phyloP scores from a whole-genome alignment of 2,888 invertebrate species.

The Ormyrus labotus region DNA sequence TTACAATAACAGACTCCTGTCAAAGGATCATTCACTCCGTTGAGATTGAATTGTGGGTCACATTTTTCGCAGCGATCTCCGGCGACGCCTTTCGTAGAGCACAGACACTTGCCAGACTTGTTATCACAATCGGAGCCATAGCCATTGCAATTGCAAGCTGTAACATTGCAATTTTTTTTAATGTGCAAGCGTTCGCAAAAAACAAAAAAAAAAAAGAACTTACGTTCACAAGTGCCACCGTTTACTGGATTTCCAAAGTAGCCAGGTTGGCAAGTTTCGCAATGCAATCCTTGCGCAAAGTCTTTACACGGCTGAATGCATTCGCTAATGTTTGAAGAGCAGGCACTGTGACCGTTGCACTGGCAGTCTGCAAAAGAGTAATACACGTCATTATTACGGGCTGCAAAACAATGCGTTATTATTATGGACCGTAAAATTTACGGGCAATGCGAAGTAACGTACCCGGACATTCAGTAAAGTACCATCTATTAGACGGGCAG shows the following conservation, averaged over 20 bases:
- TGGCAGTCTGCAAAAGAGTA: slow-evolving; percentile 82
- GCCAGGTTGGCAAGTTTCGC: slow-evolving; percentile 91
- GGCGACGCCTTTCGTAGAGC: slow-evolving; percentile 96
- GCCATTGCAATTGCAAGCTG: slow-evolving; percentile 95
- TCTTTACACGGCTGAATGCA: slow-evolving; percentile 91
- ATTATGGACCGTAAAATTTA: too few species aligned
- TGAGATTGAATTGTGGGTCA: slow-evolving; percentile 95
- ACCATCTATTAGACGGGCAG: slow-evolving; percentile 88
- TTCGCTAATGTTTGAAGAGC: slow-evolving; percentile 81
- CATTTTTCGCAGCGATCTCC: slow-evolving; percentile 97
- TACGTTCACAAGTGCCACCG: slow-evolving; percentile 92
- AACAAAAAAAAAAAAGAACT: slow-evolving; percentile 66
- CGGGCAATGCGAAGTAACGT: slow-evolving; percentile 61
- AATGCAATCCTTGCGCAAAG: slow-evolving; percentile 90
- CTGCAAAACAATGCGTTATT: too few species aligned
- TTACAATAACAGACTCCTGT: slow-evolving; percentile 96
- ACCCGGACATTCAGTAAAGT: slow-evolving; percentile 93
- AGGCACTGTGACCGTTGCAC: slow-evolving; percentile 96
- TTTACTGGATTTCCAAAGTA: slow-evolving; percentile 97
- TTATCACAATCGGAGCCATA: slow-evolving; percentile 95
- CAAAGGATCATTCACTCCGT: slow-evolving; percentile 89
- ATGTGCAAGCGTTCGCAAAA: slow-evolving; percentile 75
- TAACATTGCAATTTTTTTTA: slow-evolving; percentile 72
- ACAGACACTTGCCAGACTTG: slow-evolving; percentile 96
- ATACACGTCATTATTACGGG: not conserved